Evolutionary conservation across 1,140 invertebrate genomes (phyloP), one percentile per base, ranked within the genome.

Genomic region (Drosophila kurseongensis): DNA sequence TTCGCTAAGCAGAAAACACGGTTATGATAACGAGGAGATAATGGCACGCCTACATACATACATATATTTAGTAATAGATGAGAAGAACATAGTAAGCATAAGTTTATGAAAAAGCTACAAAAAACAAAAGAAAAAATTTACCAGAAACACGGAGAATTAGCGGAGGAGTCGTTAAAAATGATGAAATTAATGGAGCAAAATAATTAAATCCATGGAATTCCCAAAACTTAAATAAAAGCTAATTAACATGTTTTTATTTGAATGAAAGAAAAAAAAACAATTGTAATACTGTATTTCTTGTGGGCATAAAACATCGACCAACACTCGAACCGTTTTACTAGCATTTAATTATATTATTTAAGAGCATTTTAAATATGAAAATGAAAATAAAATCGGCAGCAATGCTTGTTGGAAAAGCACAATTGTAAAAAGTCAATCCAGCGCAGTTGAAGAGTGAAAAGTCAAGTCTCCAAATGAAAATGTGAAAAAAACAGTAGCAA

Each of bases 11-110:
- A 69, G 35, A 65, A 40, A 57, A 32, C 48, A 71, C 41, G 50
- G 51, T 47, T 32, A 35, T 40, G 47, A 66, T 51, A 12, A 68
- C 14, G 35, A 50, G 41, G 47, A 68, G 42, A 71, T 75, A 41
- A 75, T n/a, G 55, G 72, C 35, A 66, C 55, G 48, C 69, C 60
- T 50, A 56, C 73, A 75, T 61, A 75, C 73, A 75, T 57, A 57
- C 71, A 71, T 78, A 83, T 84, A 89, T 78, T 83, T 88, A 88
- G 83, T 69, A 88, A 86, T 86, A 80, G 81, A 77, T 86, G 83
- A 83, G 80, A 86, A 89, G 73, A 83, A 79, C 72, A 79, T 62
- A 76, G 65, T 89, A 83, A 67, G 42, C 59, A 63, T 89, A 89
- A 88, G 84, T 69, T 45, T 86, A 86, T 80, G 77, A 32, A 88